A percentile compares a stretch with the other conserved stretches of the same genome.
Conservation (phyloP, 2,888 invertebrate species). For the Apodemia zela region DNA sequence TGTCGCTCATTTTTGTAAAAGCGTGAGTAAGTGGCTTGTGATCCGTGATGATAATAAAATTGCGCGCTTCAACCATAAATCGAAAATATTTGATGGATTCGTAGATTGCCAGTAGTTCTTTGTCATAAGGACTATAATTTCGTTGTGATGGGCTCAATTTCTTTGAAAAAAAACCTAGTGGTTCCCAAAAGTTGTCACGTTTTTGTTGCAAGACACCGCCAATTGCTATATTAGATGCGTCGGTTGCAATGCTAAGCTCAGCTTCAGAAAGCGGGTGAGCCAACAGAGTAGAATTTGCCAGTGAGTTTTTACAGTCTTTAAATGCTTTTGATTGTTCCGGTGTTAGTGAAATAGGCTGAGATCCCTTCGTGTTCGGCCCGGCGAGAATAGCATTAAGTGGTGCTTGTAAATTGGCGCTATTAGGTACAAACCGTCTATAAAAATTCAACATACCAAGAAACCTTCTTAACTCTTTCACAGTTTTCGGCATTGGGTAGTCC, state of each 20-base stretch:
- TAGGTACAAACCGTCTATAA: constrained; percentile 11
- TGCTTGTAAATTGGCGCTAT: not conserved
- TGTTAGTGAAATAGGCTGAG: constrained; percentile 34
- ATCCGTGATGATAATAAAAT: constrained; percentile 33
- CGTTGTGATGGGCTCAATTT: constrained; percentile 40
- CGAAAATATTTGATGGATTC: constrained; percentile 43
- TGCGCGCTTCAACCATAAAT: constrained; percentile 45
- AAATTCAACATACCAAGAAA: constrained; percentile 16
- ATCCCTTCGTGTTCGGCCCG: constrained; percentile 35
- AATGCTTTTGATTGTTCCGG: constrained; percentile 34
- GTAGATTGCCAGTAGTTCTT: constrained; percentile 50
- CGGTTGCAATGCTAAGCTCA: constrained; percentile 39
- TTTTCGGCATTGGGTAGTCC: constrained; percentile 10
- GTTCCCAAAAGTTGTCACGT: constrained; percentile 35
- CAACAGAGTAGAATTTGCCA: constrained; percentile 39
- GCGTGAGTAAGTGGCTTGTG: constrained; percentile 38
- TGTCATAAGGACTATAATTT: constrained; percentile 48
- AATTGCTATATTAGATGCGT: constrained; percentile 49
- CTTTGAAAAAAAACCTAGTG: constrained; percentile 47
- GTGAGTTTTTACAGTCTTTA: constrained; percentile 35
- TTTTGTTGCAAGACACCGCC: constrained; percentile 50
- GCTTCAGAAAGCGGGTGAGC: constrained; percentile 41
- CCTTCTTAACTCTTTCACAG: not conserved
- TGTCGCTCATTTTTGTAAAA: constrained; percentile 40
- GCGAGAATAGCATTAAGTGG: constrained; percentile 15